phyloP scores from a whole-genome alignment of 1,140 invertebrate species.

The Drosophila nebulosa region DNA sequence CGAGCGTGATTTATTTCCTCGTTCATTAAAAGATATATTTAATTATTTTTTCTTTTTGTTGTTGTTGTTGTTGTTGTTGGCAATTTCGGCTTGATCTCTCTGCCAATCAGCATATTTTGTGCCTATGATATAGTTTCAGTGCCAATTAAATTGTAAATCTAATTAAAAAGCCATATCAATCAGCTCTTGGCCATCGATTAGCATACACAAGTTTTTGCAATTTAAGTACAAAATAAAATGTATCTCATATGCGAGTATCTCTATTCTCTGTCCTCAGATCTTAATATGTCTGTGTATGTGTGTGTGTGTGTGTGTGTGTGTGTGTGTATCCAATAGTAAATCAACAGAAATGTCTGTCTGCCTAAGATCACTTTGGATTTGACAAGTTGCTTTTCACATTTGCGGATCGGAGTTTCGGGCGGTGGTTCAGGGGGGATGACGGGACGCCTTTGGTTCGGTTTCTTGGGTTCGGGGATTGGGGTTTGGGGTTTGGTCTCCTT shows the following conservation, averaged over 20 bases:
- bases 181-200: conserved; percentile 56
- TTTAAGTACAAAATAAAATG: conserved; percentile 19
- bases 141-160: conserved; percentile 71
- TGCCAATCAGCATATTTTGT: neutral
- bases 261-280: neutral
- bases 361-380: conserved; percentile 50
- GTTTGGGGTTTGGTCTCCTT: conserved; percentile 29
- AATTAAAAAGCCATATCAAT: conserved; percentile 68
- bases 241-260: conserved; percentile 30
- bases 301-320: neutral
- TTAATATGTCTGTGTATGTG: neutral
- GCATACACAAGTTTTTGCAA: conserved; percentile 75
- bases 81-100: conserved; percentile 10
- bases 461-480: conserved; percentile 3
- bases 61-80: conserved; percentile 15
- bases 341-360: conserved; percentile 76
- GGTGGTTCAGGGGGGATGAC: conserved; percentile 1
- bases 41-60: neutral
- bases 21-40: conserved; percentile 5
- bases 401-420: conserved; percentile 3
- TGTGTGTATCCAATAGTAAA: conserved; percentile 55
- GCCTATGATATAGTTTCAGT: neutral
- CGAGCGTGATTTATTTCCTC: conserved; percentile 26
- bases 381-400: conserved; percentile 57
- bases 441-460: neutral